Percentiles rank a stretch among this genome's conserved stretches.
phyloP scores from a whole-genome alignment of 2,797 vertebrate genomes.

The Helarctos malayanus region DNA sequence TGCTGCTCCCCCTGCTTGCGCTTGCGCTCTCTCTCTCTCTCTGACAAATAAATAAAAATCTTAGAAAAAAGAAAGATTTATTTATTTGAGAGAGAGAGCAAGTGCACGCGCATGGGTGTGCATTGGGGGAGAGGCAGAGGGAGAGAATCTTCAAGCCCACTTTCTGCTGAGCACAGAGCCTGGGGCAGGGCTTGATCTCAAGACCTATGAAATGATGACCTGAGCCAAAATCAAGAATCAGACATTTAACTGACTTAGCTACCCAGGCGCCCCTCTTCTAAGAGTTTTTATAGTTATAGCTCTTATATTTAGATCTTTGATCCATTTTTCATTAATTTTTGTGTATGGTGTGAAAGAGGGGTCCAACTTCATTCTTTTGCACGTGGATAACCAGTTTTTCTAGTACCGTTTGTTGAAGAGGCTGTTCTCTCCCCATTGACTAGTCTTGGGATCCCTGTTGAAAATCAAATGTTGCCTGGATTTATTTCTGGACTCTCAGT shows the following conservation, averaged over 20 bases:
- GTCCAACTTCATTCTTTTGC: not conserved
- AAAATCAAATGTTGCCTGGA: not conserved
- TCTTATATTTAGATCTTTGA: not conserved
- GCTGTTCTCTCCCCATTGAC: not conserved
- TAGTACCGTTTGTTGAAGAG: not conserved
- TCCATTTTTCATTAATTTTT: constrained; percentile 38
- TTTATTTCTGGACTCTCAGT: not conserved
- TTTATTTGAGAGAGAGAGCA: no score
- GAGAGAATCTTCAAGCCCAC: not conserved
- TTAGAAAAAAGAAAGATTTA: no score
- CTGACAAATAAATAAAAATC: not conserved
- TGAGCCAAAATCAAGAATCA: not conserved
- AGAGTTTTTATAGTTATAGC: not conserved
- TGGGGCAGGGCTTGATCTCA: not conserved
- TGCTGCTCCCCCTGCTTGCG: not conserved
- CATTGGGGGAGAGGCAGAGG: not conserved
- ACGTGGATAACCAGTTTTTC: not conserved
- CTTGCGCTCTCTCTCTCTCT: not conserved
- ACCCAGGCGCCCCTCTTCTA: not conserved
- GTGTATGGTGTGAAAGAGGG: not conserved
- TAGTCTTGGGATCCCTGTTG: not conserved
- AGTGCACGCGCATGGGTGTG: no score
- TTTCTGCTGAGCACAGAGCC: not conserved
- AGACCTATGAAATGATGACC: not conserved
- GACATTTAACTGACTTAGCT: not conserved